Conservation (phyloP, 2,888 invertebrate species). For the Hofmannophila pseudospretella region DNA sequence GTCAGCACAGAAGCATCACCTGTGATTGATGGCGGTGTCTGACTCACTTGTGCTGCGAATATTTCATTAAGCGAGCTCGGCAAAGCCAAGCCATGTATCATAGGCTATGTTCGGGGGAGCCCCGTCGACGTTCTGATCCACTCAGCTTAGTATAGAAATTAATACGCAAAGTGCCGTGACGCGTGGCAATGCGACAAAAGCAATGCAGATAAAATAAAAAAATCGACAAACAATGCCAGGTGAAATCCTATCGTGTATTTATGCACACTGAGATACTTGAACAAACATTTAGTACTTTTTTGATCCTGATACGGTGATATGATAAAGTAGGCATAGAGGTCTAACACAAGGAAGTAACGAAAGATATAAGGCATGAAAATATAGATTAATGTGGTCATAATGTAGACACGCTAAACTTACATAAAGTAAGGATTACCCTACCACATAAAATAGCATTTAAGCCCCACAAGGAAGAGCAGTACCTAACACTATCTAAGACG, state of each 20-base stretch:
- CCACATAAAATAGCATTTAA: slow-evolving; percentile 1
- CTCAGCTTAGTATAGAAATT: slow-evolving; percentile 67
- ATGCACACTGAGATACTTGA: no score
- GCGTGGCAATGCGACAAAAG: slow-evolving; percentile 39
- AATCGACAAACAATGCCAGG: slow-evolving; percentile 4
- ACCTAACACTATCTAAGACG: slow-evolving; percentile 40
- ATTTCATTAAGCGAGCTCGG: slow-evolving; percentile 69
- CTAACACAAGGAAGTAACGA: no score
- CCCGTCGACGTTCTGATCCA: slow-evolving; percentile 64
- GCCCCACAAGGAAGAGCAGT: slow-evolving; percentile 20
- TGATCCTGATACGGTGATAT: no score
- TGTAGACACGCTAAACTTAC: no score
- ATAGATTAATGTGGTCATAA: no score
- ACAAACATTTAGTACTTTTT: no score
- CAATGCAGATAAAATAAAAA: slow-evolving; percentile 10
- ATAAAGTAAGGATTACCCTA: no score
- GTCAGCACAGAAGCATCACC: slow-evolving; percentile 47
- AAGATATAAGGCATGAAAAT: slow-evolving; percentile 6
- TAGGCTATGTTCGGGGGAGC: slow-evolving; percentile 54
- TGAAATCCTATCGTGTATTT: slow-evolving; percentile 5
- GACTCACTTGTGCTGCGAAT: slow-evolving; percentile 61
- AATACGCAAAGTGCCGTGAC: slow-evolving; percentile 49
- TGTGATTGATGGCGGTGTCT: slow-evolving; percentile 66
- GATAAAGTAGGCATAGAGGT: no score
- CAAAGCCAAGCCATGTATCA: slow-evolving; percentile 66